Evolutionary conservation across 1,140 invertebrate species (phyloP), one percentile per base, ranked within the genome.

Genomic region (Eufriesea mexicana): DNA sequence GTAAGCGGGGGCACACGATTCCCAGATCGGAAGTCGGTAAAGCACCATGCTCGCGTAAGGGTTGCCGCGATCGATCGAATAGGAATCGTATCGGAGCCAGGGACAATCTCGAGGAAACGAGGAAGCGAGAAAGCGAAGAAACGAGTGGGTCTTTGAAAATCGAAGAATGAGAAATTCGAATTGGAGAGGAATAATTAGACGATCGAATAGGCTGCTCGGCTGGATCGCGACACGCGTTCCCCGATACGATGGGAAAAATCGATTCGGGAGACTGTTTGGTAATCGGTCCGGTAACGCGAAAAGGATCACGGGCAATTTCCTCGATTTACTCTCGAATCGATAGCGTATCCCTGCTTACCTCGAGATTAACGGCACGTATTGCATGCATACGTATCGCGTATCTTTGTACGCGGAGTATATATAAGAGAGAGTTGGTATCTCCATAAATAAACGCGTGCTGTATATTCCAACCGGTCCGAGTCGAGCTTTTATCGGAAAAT

Each of bases 11-110:
- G 14, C 55, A 57, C 25, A 72, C 0, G 42, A 59, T 73, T 73
- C 45, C 78, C 20, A 25, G 67, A 62, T 79, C 55, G 67, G 72
- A 72, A 72, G 35, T 79, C 67, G 45, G 72, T 79, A 79, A 72
- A 57, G 47, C 12, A 20, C 18, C 25, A 20, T 8, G n/a, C 25
- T 20, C 20, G 45, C 76, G 5, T 10, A 25, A n/a, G 16, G n/a
- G 25, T 8, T 59, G 0, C 42, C 28, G 54, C 7, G 9, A 10
- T 47, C 77, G 51, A 78, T 78, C 54, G 42, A 42, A 79, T 42
- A 4, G 35, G 35, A 35, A 35, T 35, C 35, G 35, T 2, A 35
- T 35, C 1, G 35, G 35, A 35, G 1, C 4, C 35, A 4, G 4
- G 35, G 35, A n/a, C n/a, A n/a, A n/a, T n/a, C n/a, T n/a, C n/a